Percentiles rank a stretch among this genome's conserved stretches.
Conservation (phyloP, 2,797 vertebrate genomes). For the Chaunax sp. region DNA sequence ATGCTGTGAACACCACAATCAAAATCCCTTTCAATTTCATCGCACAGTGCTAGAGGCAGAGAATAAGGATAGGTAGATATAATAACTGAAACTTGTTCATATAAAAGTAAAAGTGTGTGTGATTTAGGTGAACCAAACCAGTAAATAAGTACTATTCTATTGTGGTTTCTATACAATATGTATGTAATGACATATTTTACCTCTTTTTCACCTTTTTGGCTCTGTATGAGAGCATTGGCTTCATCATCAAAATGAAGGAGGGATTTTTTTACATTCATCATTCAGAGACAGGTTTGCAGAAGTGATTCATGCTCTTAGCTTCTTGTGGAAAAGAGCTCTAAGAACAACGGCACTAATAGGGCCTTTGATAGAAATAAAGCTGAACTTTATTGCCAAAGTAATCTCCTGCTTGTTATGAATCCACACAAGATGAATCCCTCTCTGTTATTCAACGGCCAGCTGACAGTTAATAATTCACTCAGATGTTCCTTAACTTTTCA, state of each 20-base stretch:
- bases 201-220: neutral
- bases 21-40: constrained; percentile 8
- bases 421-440: constrained; percentile 33
- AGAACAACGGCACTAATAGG: constrained; percentile 27
- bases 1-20: neutral
- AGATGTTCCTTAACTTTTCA: constrained; percentile 46
- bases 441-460: constrained; percentile 47
- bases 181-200: constrained; percentile 2
- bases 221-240: neutral
- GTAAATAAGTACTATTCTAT: neutral
- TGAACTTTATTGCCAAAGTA: constrained; percentile 32
- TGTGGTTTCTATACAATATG: neutral
- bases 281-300: constrained; percentile 19
- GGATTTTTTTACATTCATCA: constrained; percentile 24
- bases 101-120: constrained; percentile 1
- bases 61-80: neutral
- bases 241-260: constrained; percentile 7
- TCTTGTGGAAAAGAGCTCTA: constrained; percentile 35
- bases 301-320: constrained; percentile 39
- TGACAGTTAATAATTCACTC: constrained; percentile 64
- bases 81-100: neutral
- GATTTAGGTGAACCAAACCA: neutral
- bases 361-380: constrained; percentile 52
- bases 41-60: constrained; percentile 7
- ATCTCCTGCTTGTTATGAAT: constrained; percentile 41